Base-by-base conservation (phyloP, 64 coral and sea anemone genomes). In the Cladopsammia gracilis region DNA sequence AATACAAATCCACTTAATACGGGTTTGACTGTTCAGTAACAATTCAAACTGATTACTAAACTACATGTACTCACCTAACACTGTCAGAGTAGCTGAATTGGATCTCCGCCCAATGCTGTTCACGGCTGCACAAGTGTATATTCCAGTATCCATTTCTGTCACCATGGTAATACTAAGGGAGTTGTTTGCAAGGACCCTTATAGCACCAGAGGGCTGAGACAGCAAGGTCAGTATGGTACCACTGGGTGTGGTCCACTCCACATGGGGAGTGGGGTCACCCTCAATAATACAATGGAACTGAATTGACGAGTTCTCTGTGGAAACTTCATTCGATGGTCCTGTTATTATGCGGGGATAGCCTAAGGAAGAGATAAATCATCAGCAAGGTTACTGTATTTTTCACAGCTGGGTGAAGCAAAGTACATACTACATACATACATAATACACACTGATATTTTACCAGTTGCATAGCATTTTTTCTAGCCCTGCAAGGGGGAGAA, bases 171-270 rank as follows among this genome's bases (percentile, higher is more conserved):
- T 91, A 7, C 61, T 70, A 19, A 97, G 78, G 13, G 96, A 93
- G 52, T 97, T 70, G 84, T 97, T 97, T 43, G 83, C 64, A 58
- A 94, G 77, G 20, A 97, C 92, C 64, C 60, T 68, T 42, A 81
- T 67, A 44, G 64, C 48, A 25, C 83, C 84, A 18, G 68, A 85
- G 4, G 67, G 69, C n/a, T 62, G 60, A 6, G 71, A 77, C 7
- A 59, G 48, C 23, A 56, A 5, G 18, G 88, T 88, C 13, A 94
- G 6, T 4, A 43, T 62, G 15, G 44, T 78, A 44, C 96, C 92
- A 84, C 34, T 88, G 20, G 96, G 92, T 62, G 58, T 62, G 48
- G 64, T 77, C 96, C 96, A 97, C 3, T 71, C 12, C 14, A 97
- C 92, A 61, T 48, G 22, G 0, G 96, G 92, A 6, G 68, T 19